A percentile compares a stretch with the other conserved stretches of the same genome.
Conservation (phyloP, 2,888 invertebrate genomes). For the Acleris emargana region DNA sequence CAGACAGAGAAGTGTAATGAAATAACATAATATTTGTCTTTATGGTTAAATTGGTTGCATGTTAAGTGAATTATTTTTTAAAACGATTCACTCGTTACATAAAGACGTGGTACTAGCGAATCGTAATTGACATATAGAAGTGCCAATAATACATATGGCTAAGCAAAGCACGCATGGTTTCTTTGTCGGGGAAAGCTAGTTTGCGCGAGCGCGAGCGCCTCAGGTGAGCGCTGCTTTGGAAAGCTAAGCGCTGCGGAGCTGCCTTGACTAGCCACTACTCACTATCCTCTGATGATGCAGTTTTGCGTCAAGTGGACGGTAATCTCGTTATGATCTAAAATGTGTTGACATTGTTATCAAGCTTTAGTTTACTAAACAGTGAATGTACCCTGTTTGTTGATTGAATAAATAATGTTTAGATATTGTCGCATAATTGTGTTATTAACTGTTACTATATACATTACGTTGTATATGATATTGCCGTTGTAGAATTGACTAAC, state of each 20-base stretch:
- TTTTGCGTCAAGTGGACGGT: conserved; percentile 3
- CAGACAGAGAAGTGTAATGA: too few relatives aligned
- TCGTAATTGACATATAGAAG: neutral
- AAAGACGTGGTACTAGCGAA: neutral
- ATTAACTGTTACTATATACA: too few relatives aligned
- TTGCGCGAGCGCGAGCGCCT: neutral
- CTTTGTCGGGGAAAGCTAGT: conserved; percentile 18
- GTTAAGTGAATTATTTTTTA: neutral
- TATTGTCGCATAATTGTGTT: too few relatives aligned
- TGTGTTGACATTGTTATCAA: too few relatives aligned
- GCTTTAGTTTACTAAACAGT: too few relatives aligned
- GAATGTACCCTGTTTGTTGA: too few relatives aligned
- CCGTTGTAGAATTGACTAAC: too few relatives aligned
- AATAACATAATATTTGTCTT: too few relatives aligned
- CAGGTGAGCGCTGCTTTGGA: conserved; percentile 8
- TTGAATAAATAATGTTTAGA: too few relatives aligned
- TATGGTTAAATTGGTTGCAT: neutral
- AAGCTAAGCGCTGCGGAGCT: conserved; percentile 10
- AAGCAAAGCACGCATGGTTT: neutral
- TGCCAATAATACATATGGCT: neutral
- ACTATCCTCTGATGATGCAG: conserved; percentile 19
- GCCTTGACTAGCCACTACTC: neutral
- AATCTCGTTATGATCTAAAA: conserved; percentile 9
- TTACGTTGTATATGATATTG: too few relatives aligned
- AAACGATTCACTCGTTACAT: neutral